Percentiles rank a stretch among this genome's conserved stretches.
These are phyloP conservation scores for Todus mexicanus DNA, from an alignment of 2,797 vertebrate species.

Conservation along the genomic window DNA sequence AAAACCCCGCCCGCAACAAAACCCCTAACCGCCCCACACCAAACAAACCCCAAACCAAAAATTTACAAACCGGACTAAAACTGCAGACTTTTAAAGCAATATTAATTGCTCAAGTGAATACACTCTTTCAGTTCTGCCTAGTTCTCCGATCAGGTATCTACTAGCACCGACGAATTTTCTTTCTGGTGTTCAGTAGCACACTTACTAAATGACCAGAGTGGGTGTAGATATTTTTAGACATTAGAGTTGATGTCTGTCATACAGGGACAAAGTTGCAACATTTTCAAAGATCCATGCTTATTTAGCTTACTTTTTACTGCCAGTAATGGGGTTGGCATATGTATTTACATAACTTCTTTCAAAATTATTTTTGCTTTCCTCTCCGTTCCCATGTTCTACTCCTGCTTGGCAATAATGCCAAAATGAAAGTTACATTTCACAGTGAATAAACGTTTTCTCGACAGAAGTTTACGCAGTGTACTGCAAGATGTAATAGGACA, in stretches of 20 bases:
- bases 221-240: neutral
- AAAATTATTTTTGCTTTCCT: neutral
- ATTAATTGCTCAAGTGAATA: neutral
- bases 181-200: neutral
- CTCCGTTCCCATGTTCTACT: neutral
- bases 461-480: neutral
- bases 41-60: neutral
- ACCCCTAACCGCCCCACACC: neutral
- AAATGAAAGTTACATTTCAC: neutral
- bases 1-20: no score
- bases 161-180: neutral
- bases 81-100: neutral
- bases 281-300: neutral
- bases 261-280: neutral
- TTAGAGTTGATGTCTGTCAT: neutral
- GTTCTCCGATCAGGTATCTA: neutral
- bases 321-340: neutral
- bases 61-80: neutral
- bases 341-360: neutral
- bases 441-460: neutral
- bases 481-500: neutral
- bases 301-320: neutral
- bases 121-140: neutral
- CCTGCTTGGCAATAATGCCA: neutral
- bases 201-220: accelerated